Conservation (phyloP, 2,797 vertebrate genomes). For the Paedocypris micromegethes region DNA sequence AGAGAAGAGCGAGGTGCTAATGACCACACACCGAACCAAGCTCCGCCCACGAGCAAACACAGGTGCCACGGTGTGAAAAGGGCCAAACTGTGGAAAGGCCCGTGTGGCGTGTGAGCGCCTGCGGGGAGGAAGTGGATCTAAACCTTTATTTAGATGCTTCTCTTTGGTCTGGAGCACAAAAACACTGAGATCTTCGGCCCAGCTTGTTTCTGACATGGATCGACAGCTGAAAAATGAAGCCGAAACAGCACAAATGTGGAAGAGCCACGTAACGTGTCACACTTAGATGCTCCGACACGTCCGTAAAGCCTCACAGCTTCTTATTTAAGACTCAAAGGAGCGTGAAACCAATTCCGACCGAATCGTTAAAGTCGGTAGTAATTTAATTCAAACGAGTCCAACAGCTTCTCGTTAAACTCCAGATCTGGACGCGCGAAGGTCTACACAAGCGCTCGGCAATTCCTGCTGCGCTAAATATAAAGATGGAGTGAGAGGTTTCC, state of each 20-base stretch:
- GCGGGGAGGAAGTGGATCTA: background rate
- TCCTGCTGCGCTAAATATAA: no score
- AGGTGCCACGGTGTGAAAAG: slow-evolving; percentile 45
- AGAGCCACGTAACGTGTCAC: slow-evolving; percentile 47
- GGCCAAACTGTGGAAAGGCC: slow-evolving; percentile 35
- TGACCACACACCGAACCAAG: slow-evolving; percentile 71
- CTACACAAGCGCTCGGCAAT: no score
- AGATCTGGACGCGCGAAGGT: no score
- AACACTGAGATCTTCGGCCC: background rate
- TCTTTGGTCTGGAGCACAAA: no score
- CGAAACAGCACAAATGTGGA: slow-evolving; percentile 6
- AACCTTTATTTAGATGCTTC: no score
- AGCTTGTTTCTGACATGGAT: slow-evolving; percentile 7
- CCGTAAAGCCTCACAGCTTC: slow-evolving; percentile 3
- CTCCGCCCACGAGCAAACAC: slow-evolving; percentile 43
- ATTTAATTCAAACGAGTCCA: background rate
- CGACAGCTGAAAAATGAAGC: slow-evolving; percentile 21
- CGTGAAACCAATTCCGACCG: background rate
- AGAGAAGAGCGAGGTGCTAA: slow-evolving; percentile 77
- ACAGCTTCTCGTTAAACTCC: no score
- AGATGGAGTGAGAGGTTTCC: no score
- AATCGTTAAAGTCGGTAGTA: background rate
- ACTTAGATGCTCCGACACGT: background rate
- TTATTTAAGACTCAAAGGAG: background rate
- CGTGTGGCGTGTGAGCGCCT: slow-evolving; percentile 6